Conservation (phyloP, 2,113 vertebrate species). For the Pardalotus punctatus region DNA sequence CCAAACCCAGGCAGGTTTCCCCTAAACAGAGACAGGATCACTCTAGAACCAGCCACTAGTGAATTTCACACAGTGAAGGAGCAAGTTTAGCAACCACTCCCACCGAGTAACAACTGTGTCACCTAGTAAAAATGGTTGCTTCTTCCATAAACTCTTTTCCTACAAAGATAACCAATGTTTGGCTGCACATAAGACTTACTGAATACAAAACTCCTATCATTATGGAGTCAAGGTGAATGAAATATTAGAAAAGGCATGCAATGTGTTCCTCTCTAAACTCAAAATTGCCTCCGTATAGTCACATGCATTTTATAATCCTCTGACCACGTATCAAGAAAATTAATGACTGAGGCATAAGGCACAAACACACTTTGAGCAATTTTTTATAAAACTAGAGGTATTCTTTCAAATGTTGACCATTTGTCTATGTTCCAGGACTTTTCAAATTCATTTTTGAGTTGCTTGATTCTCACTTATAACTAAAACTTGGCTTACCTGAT, state of each 20-base stretch:
- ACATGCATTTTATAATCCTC: neutral
- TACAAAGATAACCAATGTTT: neutral
- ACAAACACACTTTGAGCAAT: neutral
- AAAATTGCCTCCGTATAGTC: neutral
- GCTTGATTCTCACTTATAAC: neutral
- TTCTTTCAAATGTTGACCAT: neutral
- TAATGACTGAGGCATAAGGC: neutral
- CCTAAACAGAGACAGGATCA: neutral
- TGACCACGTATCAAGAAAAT: neutral
- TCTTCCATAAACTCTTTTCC: neutral
- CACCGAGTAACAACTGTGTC: neutral
- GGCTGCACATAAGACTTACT: neutral
- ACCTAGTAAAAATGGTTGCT: neutral
- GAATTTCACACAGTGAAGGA: neutral
- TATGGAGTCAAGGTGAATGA: neutral
- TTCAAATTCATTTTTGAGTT: neutral
- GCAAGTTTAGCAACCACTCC: neutral
- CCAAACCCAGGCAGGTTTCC: neutral
- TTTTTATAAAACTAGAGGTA: neutral
- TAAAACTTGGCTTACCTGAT: conserved; percentile 81
- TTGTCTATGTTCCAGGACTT: neutral
- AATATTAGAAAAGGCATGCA: neutral
- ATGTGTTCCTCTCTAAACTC: neutral
- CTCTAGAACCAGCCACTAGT: neutral
- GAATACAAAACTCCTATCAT: neutral